Evolutionary conservation across 2,113 vertebrate genomes (phyloP), one percentile per base, ranked within the genome.

Genomic region (Mustela lutreola): DNA sequence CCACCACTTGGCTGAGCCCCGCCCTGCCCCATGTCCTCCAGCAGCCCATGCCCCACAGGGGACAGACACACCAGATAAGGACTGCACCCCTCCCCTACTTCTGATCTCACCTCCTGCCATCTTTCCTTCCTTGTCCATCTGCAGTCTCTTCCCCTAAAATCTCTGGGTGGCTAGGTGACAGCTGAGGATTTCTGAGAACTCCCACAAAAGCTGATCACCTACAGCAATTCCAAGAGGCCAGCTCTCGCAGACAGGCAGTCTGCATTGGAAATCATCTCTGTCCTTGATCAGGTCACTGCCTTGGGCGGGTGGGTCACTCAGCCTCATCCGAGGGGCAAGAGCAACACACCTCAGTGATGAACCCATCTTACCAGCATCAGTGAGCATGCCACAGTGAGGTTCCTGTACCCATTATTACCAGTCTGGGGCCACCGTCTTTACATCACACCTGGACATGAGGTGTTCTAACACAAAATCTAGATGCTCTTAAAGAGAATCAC

Each of bases 41-140:
- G 45, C 60, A 9, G 56, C 67, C 67, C 15, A 1, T 0, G 42
- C 4, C 16, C 58, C 70, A 4, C 31, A 48, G 48, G 48, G 0
- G 9, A 11, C 65, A 21, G 1, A 5, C 16, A 15, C 19, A 18
- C 11, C 45, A 1, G 14, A 28, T n/a, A 71, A n/a, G 0, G 7
- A 26, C 50, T 24, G 15, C 50, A 4, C 22, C 1, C 53, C 82
- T 18, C 5, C 0, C 0, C 53, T 28, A 58, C 18, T 50, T 79
- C 75, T 36, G 7, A 60, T 18, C 60, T 90, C 65, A 5, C 48
- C 18, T 62, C 58, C n/a, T 0, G 0, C 75, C 48, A 4, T 15
- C 48, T 50, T 28, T 36, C 78, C 89, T 73, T 53, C 67, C 91
- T 79, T 31, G 63, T 82, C 36, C 28, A 67, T 58, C 36, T 53